A percentile compares a stretch with the other conserved stretches of the same genome.
Evolutionary conservation across 2,113 vertebrate genomes (phyloP).

Genomic region (Stercorarius parasiticus): DNA sequence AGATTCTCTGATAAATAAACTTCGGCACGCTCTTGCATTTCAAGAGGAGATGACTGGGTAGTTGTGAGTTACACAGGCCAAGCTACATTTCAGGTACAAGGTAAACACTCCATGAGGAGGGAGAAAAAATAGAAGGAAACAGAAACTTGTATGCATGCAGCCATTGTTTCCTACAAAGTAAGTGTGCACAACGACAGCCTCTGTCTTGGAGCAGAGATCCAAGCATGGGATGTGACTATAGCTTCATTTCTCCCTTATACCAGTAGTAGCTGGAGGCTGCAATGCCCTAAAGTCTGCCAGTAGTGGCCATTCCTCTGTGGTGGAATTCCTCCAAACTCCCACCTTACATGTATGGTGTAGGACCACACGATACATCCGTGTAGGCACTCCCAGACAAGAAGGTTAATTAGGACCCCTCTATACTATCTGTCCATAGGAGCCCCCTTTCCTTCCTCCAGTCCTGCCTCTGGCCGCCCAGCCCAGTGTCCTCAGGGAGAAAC

Average conservation of each 20-base stretch:
- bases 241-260: not conserved
- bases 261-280: not conserved
- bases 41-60: not conserved
- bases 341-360: not conserved
- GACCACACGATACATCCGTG: not conserved
- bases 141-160: not conserved
- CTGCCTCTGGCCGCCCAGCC: not conserved
- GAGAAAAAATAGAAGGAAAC: not conserved
- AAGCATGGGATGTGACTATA: not conserved
- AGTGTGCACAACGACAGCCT: not conserved
- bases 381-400: not conserved
- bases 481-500: accelerated
- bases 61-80: not conserved
- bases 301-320: not conserved
- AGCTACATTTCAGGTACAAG: not conserved
- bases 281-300: not conserved
- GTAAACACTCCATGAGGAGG: not conserved
- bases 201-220: not conserved
- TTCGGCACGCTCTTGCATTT: not conserved
- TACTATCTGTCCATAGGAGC: not conserved
- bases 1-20: not conserved
- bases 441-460: not conserved
- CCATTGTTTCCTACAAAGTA: not conserved
- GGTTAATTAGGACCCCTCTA: not conserved
- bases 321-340: not conserved